A percentile compares a stretch with the other conserved stretches of the same genome.
Conservation (phyloP, 2,888 invertebrate genomes). For the Coleophora deauratella region DNA sequence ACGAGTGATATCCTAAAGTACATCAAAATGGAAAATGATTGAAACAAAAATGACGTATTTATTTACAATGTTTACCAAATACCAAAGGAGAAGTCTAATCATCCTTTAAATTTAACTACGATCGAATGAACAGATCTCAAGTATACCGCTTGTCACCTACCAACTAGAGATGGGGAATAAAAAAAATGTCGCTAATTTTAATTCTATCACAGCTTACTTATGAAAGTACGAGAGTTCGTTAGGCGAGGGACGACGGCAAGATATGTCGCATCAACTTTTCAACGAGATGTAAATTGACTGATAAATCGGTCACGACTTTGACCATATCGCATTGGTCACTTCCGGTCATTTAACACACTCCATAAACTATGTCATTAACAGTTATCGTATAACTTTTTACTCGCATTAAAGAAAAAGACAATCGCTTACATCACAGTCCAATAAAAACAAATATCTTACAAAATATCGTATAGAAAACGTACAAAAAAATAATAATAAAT, state of each 20-base stretch:
- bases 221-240: conserved; percentile 34
- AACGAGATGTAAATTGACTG: conserved; percentile 15
- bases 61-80: conserved; percentile 55
- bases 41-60: conserved; percentile 57
- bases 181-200: conserved; percentile 40
- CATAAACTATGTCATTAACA: too few relatives aligned
- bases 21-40: conserved; percentile 66
- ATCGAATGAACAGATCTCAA: conserved; percentile 33
- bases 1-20: conserved; percentile 58
- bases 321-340: conserved; percentile 15
- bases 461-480: too few relatives aligned
- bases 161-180: conserved; percentile 42
- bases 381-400: too few relatives aligned
- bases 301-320: conserved; percentile 6
- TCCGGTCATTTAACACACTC: not conserved
- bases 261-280: conserved; percentile 19
- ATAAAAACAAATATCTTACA: too few relatives aligned
- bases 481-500: too few relatives aligned
- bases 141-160: conserved; percentile 49
- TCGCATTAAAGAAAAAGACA: too few relatives aligned
- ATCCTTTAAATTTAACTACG: conserved; percentile 39
- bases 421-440: too few relatives aligned
- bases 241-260: conserved; percentile 25
- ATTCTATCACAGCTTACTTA: conserved; percentile 69
- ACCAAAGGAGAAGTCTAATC: conserved; percentile 52